Base-by-base conservation (phyloP, 2,888 invertebrate species). In the Agrotis segetum region DNA sequence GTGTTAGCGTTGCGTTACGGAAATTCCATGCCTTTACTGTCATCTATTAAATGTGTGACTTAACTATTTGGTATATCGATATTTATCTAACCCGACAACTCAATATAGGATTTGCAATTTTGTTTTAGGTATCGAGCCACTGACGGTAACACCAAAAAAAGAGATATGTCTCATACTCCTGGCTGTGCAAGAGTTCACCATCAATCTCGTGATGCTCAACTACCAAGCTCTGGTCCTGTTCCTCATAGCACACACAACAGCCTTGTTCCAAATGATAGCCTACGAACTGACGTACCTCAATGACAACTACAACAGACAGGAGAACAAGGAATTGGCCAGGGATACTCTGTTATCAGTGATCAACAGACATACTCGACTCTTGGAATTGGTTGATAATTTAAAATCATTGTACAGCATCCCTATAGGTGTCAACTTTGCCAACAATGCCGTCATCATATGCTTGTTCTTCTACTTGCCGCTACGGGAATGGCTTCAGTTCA, bases 371-470 rank as follows among this genome's bases (percentile, higher is more conserved):
- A 71, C 82, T 2, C 65, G 91, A 21, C 88, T 86, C 1, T 79
- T 95, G n/a, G 83, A 85, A 3, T 87, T 90, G 1, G 87, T 91
- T 7, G 79, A 88, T 1, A 89, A 90, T 24, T 70, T 95, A 0
- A 92, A 93, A 68, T 64, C 78, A 5, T 82, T 96, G 2, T 95
- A 94, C 71, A 94, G 93, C 59, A 79, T 91, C 17, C 91, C 95
- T 7, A 85, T 95, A 3, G 96, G 96, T 7, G 88, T 95, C 0
- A 93, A 95, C 65, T 95, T 95, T 63, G 92, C 89, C 0, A 86
- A 90, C 0, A 94, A 94, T 62, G 93, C 93, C 16, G 81, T 94
- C 0, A 93, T 92, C 53, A 92, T 95, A 5, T 87, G 89, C 17
- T 79, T 95, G 11, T 92, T 94, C 52, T 93, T 94, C 67, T 94